Percentiles rank a stretch among this genome's conserved stretches.
Conservation (phyloP, 2,113 vertebrate genomes). For the Notechis scutatus region DNA sequence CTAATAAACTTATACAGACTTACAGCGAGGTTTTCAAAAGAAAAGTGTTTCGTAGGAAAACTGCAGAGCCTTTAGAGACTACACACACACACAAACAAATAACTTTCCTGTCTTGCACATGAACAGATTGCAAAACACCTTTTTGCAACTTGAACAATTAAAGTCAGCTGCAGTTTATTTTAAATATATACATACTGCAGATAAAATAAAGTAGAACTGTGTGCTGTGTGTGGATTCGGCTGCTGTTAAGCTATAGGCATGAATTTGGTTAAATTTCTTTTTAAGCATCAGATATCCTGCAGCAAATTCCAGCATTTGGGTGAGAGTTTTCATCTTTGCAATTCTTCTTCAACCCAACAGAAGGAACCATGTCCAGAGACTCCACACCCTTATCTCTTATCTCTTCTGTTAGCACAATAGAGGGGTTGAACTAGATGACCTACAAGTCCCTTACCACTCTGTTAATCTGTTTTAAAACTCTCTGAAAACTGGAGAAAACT, state of each 20-base stretch:
- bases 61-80: slow-evolving; percentile 13
- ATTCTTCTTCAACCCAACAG: not conserved
- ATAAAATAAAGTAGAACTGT: not conserved
- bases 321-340: not conserved
- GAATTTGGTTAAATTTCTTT: not conserved
- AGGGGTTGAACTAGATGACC: too few relatives aligned
- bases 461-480: not conserved
- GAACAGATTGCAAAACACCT: not conserved
- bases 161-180: not conserved
- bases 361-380: not conserved
- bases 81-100: not conserved
- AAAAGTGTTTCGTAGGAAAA: slow-evolving; percentile 4
- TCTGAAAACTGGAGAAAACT: not conserved
- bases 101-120: not conserved
- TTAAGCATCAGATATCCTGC: not conserved
- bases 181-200: not conserved
- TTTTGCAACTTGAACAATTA: not conserved
- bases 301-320: not conserved
- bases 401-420: not conserved
- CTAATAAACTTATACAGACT: slow-evolving; percentile 22
- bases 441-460: too few relatives aligned
- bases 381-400: not conserved
- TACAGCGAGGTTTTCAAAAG: slow-evolving; percentile 33
- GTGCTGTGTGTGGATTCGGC: not conserved
- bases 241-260: not conserved